Evolutionary conservation across 2,888 invertebrate species (phyloP).

Genomic region (Phlogophora meticulosa): DNA sequence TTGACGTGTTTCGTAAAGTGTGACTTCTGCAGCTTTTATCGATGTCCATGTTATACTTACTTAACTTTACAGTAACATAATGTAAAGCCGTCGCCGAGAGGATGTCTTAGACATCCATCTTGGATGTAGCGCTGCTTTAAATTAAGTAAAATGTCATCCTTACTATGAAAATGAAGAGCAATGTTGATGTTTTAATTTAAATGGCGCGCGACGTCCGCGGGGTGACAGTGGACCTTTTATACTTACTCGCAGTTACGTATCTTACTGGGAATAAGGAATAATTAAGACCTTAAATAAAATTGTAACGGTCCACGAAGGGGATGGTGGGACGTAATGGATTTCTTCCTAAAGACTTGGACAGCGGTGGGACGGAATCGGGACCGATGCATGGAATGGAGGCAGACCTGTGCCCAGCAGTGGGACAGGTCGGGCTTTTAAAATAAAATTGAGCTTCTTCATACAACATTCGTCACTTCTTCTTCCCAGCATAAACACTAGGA

Average conservation of each 20-base stretch:
- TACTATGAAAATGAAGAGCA: slow-evolving; percentile 12
- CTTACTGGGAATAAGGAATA: not conserved
- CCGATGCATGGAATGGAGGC: too few species aligned
- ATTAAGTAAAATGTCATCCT: slow-evolving; percentile 29
- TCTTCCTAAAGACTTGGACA: too few species aligned
- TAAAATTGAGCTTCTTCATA: too few species aligned
- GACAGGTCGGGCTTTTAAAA: too few species aligned
- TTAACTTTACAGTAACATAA: not conserved
- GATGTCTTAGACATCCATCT: slow-evolving; percentile 33
- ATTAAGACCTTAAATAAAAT: too few species aligned
- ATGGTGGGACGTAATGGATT: too few species aligned
- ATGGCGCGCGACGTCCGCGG: slow-evolving; percentile 1
- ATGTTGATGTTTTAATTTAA: slow-evolving; percentile 25
- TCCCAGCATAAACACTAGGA: too few species aligned
- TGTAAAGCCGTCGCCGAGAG: not conserved
- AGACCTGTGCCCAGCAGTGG: too few species aligned
- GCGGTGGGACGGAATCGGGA: too few species aligned
- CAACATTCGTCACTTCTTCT: too few species aligned
- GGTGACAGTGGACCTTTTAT: not conserved
- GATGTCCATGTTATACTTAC: not conserved
- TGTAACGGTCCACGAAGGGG: too few species aligned
- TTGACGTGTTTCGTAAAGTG: not conserved
- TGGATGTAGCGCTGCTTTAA: not conserved
- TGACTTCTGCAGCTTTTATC: slow-evolving; percentile 4
- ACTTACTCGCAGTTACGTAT: not conserved